Evolutionary conservation across 2,888 invertebrate species (phyloP).

Genomic region (Odontomyia ornata): DNA sequence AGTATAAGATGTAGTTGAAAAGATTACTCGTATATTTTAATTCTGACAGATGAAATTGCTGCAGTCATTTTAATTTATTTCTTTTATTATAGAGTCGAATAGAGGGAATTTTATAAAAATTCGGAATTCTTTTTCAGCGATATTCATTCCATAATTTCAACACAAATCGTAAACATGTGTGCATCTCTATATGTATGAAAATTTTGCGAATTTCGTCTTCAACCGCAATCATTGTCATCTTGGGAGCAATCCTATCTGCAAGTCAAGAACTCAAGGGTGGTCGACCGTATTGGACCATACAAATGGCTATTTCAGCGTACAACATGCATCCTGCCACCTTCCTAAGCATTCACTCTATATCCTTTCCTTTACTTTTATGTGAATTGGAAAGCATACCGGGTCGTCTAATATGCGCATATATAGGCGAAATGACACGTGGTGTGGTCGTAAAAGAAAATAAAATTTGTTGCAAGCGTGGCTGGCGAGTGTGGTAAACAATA

Average conservation of each 20-base stretch:
- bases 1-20: no score
- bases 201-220: constrained; percentile 1
- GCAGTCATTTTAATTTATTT: no score
- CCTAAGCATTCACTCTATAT: background rate
- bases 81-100: no score
- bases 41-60: no score
- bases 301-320: background rate
- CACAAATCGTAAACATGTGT: background rate
- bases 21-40: no score
- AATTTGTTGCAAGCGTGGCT: constrained; percentile 45
- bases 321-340: background rate
- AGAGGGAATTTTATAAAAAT: no score
- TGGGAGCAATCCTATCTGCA: constrained; percentile 37
- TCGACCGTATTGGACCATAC: background rate
- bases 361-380: background rate
- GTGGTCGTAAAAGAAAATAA: constrained; percentile 46
- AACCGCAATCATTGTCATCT: constrained; percentile 27
- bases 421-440: constrained; percentile 47
- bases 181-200: background rate
- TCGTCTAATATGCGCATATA: constrained; percentile 46
- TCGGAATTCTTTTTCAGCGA: no score
- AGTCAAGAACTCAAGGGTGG: constrained; percentile 31
- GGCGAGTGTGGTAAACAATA: constrained; percentile 21
- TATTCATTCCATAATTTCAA: background rate
- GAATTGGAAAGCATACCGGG: background rate